phyloP scores from a whole-genome alignment of 2,113 vertebrate genomes.

The Clarias magur region DNA sequence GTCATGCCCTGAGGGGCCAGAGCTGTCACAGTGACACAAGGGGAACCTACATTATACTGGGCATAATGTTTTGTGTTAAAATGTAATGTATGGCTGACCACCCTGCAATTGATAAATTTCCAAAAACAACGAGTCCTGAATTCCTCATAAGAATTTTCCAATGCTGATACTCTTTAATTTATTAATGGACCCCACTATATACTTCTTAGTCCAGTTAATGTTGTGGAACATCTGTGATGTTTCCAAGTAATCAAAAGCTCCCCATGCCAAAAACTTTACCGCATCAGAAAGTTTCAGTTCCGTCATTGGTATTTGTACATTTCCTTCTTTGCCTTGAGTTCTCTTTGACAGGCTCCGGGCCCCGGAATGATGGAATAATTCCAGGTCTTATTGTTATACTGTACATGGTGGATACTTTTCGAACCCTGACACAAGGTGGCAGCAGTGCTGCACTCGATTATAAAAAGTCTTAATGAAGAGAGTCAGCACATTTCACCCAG shows the following conservation, averaged over 20 bases:
- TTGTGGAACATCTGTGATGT: not conserved
- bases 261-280: not conserved
- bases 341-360: no score
- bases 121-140: not conserved
- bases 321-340: no score
- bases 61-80: no score
- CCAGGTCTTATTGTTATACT: not conserved
- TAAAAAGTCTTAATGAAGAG: not conserved
- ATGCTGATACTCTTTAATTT: not conserved
- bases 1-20: no score
- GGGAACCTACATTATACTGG: no score
- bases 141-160: not conserved
- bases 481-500: not conserved
- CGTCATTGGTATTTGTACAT: no score
- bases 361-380: not conserved
- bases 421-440: conserved; percentile 39
- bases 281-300: not conserved
- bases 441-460: conserved; percentile 22
- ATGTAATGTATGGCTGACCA: not conserved
- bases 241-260: not conserved
- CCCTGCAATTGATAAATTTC: not conserved
- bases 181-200: not conserved
- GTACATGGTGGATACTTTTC: not conserved
- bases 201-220: not conserved
- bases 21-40: no score